Base-by-base conservation (phyloP, 2,113 vertebrate genomes). In the Hoplias malabaricus region DNA sequence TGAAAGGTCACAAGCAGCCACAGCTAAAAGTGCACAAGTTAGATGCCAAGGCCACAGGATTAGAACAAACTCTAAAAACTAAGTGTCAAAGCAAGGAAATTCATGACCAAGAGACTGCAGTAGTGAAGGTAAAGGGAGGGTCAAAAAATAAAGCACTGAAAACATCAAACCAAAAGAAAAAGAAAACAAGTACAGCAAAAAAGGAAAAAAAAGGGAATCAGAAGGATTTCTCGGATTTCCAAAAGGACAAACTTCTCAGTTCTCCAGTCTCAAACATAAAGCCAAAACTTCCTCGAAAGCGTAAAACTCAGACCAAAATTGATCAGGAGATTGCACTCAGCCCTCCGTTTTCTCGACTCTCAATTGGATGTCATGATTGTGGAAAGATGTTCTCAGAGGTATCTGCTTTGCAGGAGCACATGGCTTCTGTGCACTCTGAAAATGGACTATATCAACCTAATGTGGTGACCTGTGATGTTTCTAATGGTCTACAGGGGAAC, bases 1-100 rank as follows among this genome's bases (percentile, higher is more conserved):
- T 93, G n/a, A 92, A 92, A 83, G 92, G 92, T 27, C 92, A 93
- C 69, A 93, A 92, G 81, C 92, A 93, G 65, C 92, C 92, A 4
- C 92, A 91, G 75, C 77, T 93, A 1, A 93, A 93, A 77, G 92
- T 93, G 73, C 87, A 93, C 78, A 93, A 93, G 70, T 43, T 86
- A 36, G 85, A 86, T 79, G 62, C 83, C n/a, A 80, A 80, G 56
- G 61, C 76, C 23, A 76, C 80, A 48, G 80, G 78, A 78, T 79
- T 92, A 57, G 90, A 92, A 38, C 85, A 90, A 13, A 57, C 74
- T 21, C 73, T 81, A 14, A 71, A 81, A 43, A 12, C 40, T 0
- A 84, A 87, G 9, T 46, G 50, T 50, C 82, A 83, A 73, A 81
- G 46, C 23, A 25, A 63, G 21, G 65, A 80, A 57, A 25, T 61